These are phyloP conservation scores for Monochamus alternatus DNA, from an alignment of 2,888 invertebrate species.

Conservation along the genomic window DNA sequence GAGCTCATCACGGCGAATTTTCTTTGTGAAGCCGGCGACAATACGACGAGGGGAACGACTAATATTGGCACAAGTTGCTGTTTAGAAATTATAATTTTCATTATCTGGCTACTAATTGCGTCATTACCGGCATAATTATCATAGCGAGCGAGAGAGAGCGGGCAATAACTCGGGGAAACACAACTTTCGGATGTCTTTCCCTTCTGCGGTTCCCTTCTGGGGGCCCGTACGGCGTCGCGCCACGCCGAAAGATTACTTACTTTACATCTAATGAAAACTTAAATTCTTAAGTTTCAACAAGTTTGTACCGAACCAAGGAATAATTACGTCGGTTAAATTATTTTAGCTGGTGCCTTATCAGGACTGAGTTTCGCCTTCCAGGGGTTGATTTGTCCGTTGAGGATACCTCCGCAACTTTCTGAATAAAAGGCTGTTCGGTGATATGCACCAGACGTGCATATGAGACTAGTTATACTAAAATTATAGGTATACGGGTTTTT, in stretches of 20 bases:
- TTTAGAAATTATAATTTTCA: conserved; percentile 65
- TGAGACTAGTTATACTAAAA: too few species aligned
- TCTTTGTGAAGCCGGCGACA: conserved; percentile 48
- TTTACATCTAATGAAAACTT: conserved; percentile 56
- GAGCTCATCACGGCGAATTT: conserved; percentile 40
- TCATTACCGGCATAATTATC: conserved; percentile 66
- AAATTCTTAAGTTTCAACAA: conserved; percentile 51
- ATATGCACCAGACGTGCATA: too few species aligned
- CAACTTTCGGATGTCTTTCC: conserved; percentile 57
- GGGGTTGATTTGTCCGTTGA: too few species aligned
- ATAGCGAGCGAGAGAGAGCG: conserved; percentile 54
- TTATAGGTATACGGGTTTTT: too few species aligned
- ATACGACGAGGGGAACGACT: conserved; percentile 48
- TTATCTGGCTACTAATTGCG: conserved; percentile 66
- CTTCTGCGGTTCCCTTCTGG: conserved; percentile 46
- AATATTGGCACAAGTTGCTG: conserved; percentile 53
- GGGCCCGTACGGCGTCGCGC: conserved; percentile 42
- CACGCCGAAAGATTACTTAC: conserved; percentile 47
- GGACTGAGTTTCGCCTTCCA: neutral
- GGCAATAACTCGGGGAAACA: conserved; percentile 35
- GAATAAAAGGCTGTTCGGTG: too few species aligned
- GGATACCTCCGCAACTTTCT: too few species aligned
- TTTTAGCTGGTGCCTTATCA: conserved; percentile 21
- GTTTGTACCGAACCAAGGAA: conserved; percentile 36
- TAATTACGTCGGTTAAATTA: conserved; percentile 18